phyloP scores from a whole-genome alignment of 2,113 vertebrate species.

The Leptodactylus fuscus region DNA sequence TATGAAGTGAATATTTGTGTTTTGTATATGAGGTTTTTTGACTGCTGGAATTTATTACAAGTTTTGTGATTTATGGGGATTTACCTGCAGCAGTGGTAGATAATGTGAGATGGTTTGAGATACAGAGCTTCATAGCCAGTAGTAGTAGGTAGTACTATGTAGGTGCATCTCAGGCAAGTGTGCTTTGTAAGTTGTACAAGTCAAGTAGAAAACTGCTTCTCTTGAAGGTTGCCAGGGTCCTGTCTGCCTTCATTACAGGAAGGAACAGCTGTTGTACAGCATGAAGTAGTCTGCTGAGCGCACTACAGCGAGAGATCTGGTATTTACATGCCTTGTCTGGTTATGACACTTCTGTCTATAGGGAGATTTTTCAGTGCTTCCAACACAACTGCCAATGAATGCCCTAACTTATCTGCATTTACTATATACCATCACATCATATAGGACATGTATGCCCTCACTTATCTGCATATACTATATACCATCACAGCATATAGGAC shows the following conservation, averaged over 20 bases:
- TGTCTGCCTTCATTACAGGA: conserved; percentile 2
- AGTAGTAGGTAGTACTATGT: too few relatives aligned
- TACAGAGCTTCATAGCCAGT: background rate
- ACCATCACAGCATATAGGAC: too few relatives aligned
- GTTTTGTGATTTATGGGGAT: too few relatives aligned
- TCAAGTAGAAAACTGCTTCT: background rate
- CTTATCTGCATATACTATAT: too few relatives aligned
- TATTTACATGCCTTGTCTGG: conserved; percentile 10
- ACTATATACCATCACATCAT: background rate
- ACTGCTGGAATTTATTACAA: too few relatives aligned
- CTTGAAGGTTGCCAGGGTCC: background rate
- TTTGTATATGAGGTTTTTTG: too few relatives aligned
- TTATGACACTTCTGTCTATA: background rate
- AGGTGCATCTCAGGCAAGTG: background rate
- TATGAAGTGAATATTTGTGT: too few relatives aligned
- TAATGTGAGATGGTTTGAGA: background rate
- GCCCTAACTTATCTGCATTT: background rate
- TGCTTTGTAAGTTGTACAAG: background rate
- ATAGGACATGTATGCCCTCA: too few relatives aligned
- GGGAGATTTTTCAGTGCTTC: background rate
- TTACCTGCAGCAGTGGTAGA: too few relatives aligned
- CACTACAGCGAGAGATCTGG: background rate
- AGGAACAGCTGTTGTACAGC: conserved; percentile 1
- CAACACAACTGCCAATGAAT: background rate
- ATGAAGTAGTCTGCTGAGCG: conserved; percentile 8